phyloP scores from a whole-genome alignment of 2,888 invertebrate genomes.

The Mythimna albipuncta region DNA sequence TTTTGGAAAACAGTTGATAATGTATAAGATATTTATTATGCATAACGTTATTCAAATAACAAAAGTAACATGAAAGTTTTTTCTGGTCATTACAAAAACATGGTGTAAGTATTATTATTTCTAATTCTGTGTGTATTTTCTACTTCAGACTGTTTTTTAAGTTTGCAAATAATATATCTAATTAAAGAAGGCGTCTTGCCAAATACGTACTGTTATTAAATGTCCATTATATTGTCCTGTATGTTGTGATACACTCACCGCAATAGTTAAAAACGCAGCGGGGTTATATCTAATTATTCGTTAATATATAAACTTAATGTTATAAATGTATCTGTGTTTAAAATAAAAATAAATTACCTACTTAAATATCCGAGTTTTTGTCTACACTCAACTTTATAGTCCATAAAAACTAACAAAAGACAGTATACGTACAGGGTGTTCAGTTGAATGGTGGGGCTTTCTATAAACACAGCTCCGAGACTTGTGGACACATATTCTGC shows the following conservation, averaged over 20 bases:
- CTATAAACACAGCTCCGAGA: constrained; percentile 95
- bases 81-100: background rate
- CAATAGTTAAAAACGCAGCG: constrained; percentile 29
- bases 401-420: background rate
- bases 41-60: background rate
- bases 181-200: constrained; percentile 1
- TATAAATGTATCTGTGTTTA: background rate
- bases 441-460: constrained; percentile 94
- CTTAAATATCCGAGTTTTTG: constrained; percentile 12
- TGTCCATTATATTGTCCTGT: background rate
- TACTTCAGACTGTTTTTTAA: background rate
- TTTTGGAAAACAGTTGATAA: background rate
- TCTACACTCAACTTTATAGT: background rate
- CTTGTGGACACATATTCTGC: constrained; percentile 95
- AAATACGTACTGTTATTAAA: background rate
- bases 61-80: background rate
- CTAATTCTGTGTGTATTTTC: background rate
- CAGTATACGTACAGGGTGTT: constrained; percentile 90
- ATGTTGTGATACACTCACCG: constrained; percentile 27
- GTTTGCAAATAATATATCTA: background rate
- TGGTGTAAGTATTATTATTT: background rate
- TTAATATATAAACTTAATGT: background rate
- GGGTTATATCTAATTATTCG: constrained; percentile 1
- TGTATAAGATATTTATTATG: background rate
- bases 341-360: constrained; percentile 11